Evolutionary conservation across 2,888 invertebrate species (phyloP), one percentile per base, ranked within the genome.

Genomic region (Thera obeliscata): DNA sequence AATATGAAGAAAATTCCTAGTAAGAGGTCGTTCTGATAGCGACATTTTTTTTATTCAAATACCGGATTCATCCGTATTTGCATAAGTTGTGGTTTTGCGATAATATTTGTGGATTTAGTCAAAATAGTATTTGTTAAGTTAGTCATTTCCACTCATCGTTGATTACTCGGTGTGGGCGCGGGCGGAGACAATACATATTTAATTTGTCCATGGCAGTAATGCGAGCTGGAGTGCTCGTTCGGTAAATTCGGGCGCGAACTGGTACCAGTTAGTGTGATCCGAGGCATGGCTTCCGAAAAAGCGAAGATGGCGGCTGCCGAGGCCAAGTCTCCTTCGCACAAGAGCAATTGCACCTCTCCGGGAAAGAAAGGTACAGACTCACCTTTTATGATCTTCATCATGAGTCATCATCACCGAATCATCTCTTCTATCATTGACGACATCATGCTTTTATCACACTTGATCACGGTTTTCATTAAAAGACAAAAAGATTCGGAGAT

Each of bases 291-390:
- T 79, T 87, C 91, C 73, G 93, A 92, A 80, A 93, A 93, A 81
- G 91, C 89, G 85, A 93, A 92, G 82, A 93, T 93, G 93, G 93
- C 92, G 71, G 86, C 90, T 64, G 87, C 89, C 70, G 92, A 91
- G 74, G 78, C 87, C 74, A 93, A 93, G 82, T 93, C 93, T 72
- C 91, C 93, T 55, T 89, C 90, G 64, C 91, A 90, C 83, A 91
- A 87, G 86, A 89, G 87, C 82, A 93, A 93, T 86, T 90, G 90
- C 83, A 87, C 93, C 65, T 93, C 94, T 69, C 94, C 93, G 22
- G 93, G 89, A 73, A 94, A 94, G 80, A 94, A 94, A 93, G 94
- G 94, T 94, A 89, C 82, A 56, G 52, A 63, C 48, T 62, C 54
- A 56, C 33, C 12, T 8, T 49, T 5, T 33, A 52, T 2, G 9